Conservation (phyloP, 2,113 vertebrate genomes). For the Montifringilla adamsi region DNA sequence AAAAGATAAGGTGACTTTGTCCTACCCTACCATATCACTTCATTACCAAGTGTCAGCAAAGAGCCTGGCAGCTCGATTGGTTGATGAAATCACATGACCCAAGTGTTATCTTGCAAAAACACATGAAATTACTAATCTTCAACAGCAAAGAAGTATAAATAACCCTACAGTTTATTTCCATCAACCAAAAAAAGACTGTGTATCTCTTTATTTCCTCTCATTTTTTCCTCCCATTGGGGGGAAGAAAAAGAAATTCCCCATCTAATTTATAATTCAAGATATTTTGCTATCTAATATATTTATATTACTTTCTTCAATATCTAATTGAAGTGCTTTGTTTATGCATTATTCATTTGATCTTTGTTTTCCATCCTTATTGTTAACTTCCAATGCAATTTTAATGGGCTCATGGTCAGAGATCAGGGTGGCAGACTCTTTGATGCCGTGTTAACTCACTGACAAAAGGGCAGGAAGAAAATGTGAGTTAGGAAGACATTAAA, state of each 20-base stretch:
- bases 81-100: conserved; percentile 60
- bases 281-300: conserved; percentile 49
- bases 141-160: conserved; percentile 25
- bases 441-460: not conserved
- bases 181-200: not conserved
- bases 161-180: not conserved
- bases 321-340: conserved; percentile 56
- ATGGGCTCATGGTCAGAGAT: conserved; percentile 52
- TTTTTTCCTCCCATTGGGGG: not conserved
- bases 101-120: conserved; percentile 51
- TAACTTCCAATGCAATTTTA: conserved; percentile 62
- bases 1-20: conserved; percentile 49
- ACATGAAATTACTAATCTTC: conserved; percentile 21
- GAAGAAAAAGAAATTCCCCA: not conserved
- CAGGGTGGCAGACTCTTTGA: conserved; percentile 20
- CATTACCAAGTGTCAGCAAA: conserved; percentile 50
- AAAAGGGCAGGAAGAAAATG: not conserved
- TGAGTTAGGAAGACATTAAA: not conserved
- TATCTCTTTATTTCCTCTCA: conserved; percentile 8
- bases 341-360: conserved; percentile 65
- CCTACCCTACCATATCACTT: conserved; percentile 45
- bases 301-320: conserved; percentile 52
- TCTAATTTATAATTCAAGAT: conserved; percentile 48
- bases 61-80: conserved; percentile 26
- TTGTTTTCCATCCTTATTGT: conserved; percentile 47